Evolutionary conservation across 2,797 vertebrate genomes (phyloP), one percentile per base, ranked within the genome.

Genomic region (Lutjanus argentimaculatus): DNA sequence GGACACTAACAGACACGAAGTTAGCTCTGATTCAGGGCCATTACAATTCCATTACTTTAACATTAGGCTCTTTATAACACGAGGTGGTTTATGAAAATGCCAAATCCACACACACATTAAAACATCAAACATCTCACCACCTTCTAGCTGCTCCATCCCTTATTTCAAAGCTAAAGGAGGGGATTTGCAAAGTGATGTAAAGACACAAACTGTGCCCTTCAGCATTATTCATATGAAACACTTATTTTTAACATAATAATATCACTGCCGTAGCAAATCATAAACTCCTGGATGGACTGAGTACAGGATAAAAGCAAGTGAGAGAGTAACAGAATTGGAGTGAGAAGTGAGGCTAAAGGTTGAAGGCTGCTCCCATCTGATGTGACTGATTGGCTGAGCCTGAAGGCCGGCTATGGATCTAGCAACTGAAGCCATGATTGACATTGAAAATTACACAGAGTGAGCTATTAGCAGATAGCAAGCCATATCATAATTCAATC

Each of bases 401-500:
- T 83, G 53, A 84, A 91, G 91, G 85, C 89, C 74, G 10, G 79
- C 86, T 90, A 94, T 91, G 88, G 94, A 94, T 95, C 93, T 30
- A 83, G 85, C 89, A 87, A 91, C 84, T 77, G 58, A 91, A 86
- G 87, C 73, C 72, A 64, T 94, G 93, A 94, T 85, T 93, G 93
- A 93, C 92, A 93, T 67, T 87, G 87, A 90, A 92, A 92, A 90
- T 94, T 91, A 94, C 91, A 92, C 87, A 87, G 89, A 86, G 86
- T 88, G 91, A 92, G 92, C 93, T 94, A 94, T 94, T 92, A 95
- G 89, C 93, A 94, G 93, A 94, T 94, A 93, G 89, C 80, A 73
- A 87, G 84, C 79, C 89, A 89, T 90, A 95, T 94, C 94, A 94
- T 93, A 94, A 95, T 93, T 95, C 94, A 94, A 93, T 95, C 92